Conservation (phyloP, 1,140 invertebrate species). For the Drosophila lacteicornis region DNA sequence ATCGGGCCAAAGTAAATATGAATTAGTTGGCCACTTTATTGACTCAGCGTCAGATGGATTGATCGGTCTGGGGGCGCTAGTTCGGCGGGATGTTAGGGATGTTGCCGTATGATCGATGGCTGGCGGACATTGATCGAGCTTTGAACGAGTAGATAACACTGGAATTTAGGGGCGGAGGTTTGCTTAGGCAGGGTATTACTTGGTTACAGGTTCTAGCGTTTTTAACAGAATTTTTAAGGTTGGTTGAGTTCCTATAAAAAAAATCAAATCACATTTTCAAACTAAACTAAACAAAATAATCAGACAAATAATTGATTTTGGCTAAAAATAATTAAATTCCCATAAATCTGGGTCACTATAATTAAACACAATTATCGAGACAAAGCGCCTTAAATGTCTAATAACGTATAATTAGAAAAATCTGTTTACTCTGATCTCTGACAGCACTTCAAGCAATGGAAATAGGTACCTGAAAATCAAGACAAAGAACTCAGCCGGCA, state of each 20-base stretch:
- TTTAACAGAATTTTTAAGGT: background rate
- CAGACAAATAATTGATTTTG: too few species aligned
- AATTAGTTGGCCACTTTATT: constrained; percentile 45
- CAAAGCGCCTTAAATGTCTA: background rate
- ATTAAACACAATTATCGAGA: constrained; percentile 6
- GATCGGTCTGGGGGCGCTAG: background rate
- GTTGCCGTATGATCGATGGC: constrained; percentile 26
- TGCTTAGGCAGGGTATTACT: constrained; percentile 13
- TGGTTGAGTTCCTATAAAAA: too few species aligned
- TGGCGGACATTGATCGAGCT: constrained; percentile 37
- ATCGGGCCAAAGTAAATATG: constrained; percentile 51
- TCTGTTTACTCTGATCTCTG: constrained; percentile 3
- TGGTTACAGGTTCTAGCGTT: background rate
- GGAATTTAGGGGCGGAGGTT: constrained; percentile 21
- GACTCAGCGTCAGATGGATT: constrained; percentile 43
- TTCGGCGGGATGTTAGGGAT: constrained; percentile 13
- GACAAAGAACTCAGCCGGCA: constrained; percentile 8
- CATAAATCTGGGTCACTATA: constrained; percentile 3
- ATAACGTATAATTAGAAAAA: constrained; percentile 9
- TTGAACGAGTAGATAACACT: constrained; percentile 10
- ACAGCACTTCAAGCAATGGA: constrained; percentile 4
- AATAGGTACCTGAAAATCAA: background rate
- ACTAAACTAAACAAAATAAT: too few species aligned
- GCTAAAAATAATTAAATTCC: background rate
- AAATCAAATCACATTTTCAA: too few species aligned